These are phyloP conservation scores for Empidonax alnorum DNA, from an alignment of 2,113 vertebrate species.

Conservation along the genomic window DNA sequence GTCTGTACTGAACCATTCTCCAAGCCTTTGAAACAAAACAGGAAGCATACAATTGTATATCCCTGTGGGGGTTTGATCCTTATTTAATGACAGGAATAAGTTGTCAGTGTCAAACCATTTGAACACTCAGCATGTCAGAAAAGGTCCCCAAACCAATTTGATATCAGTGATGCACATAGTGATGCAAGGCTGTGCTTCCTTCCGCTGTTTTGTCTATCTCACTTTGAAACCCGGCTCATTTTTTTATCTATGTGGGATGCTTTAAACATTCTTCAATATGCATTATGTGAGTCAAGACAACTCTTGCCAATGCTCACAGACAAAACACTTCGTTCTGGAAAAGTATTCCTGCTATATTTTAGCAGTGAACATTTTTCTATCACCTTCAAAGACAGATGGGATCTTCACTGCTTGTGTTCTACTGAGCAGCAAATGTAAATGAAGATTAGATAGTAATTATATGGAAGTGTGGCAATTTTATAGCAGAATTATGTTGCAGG, in stretches of 20 bases:
- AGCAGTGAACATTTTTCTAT: neutral
- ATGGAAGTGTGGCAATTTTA: neutral
- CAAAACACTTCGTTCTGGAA: neutral
- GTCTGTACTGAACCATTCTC: neutral
- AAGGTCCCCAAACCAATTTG: neutral
- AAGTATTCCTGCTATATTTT: neutral
- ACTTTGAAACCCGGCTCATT: neutral
- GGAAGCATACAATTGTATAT: accelerated
- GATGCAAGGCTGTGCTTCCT: neutral
- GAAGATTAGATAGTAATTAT: neutral
- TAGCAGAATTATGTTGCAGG: neutral
- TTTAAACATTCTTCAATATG: neutral
- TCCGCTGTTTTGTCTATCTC: neutral
- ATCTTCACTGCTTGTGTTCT: neutral
- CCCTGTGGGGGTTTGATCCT: accelerated
- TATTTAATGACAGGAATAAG: neutral
- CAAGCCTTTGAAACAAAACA: neutral
- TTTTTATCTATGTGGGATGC: neutral
- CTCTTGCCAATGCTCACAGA: neutral
- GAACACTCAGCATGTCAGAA: neutral
- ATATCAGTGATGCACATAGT: neutral
- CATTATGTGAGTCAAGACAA: neutral
- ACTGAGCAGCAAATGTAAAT: neutral
- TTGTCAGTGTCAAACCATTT: neutral
- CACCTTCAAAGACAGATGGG: neutral